phyloP scores from a whole-genome alignment of 2,888 invertebrate genomes.

The Panopea generosa region DNA sequence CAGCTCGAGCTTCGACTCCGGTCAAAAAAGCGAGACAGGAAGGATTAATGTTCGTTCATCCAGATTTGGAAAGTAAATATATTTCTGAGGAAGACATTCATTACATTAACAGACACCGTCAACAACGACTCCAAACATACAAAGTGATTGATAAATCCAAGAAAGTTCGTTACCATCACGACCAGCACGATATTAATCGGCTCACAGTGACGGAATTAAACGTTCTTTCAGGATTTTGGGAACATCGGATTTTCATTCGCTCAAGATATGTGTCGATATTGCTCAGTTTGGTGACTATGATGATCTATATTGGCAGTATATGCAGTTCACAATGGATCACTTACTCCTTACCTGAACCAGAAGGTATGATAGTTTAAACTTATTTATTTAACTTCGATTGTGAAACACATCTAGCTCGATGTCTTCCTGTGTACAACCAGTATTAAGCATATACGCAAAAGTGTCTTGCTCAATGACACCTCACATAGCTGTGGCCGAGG shows the following conservation, averaged over 20 bases:
- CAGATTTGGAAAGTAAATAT: slow-evolving; percentile 77
- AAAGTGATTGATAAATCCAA: slow-evolving; percentile 78
- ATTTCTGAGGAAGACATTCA: slow-evolving; percentile 79
- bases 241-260: slow-evolving; percentile 80
- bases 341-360: slow-evolving; percentile 54
- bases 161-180: slow-evolving; percentile 58
- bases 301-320: slow-evolving; percentile 73
- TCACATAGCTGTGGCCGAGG: too few species aligned
- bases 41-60: slow-evolving; percentile 79
- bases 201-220: slow-evolving; percentile 80
- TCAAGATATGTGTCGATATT: slow-evolving; percentile 78
- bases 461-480: too few species aligned
- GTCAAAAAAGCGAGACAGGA: slow-evolving; percentile 83
- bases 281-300: slow-evolving; percentile 74
- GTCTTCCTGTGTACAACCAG: too few species aligned
- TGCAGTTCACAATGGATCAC: slow-evolving; percentile 72
- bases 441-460: too few species aligned
- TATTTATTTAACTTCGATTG: too few species aligned
- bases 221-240: slow-evolving; percentile 81
- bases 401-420: too few species aligned
- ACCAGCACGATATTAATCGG: slow-evolving; percentile 65
- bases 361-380: too few species aligned
- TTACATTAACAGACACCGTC: slow-evolving; percentile 75
- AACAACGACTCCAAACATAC: slow-evolving; percentile 75
- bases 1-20: slow-evolving; percentile 81